Evolutionary conservation across 2,888 invertebrate genomes (phyloP), one percentile per base, ranked within the genome.

Genomic region (Isoperla grammatica): DNA sequence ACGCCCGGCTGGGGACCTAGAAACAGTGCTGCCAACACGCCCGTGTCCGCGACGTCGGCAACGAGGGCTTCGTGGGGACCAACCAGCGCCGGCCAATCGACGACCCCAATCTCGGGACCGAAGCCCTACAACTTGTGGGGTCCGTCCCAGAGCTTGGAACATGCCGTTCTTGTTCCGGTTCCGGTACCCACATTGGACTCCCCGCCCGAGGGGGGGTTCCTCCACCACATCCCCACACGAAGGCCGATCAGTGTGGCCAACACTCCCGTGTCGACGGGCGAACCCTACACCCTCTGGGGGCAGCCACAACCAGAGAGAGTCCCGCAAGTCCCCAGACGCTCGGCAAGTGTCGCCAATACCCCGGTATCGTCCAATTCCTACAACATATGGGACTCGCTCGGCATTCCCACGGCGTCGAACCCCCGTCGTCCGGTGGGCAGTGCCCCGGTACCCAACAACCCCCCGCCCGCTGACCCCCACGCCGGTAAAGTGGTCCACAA

Each of bases 361-460:
- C 49, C 49, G n/a, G 49, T 50, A 13, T 8, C 49, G 13, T 35
- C 49, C 4, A 50, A 50, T 17, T 29, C 49, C 2, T 50, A 50
- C 49, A 50, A 50, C 17, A 50, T 50, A 9, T 50, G 49, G 49
- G 49, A 50, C 49, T 50, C 49, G 3, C 35, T 50, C 29, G 49
- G 29, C 1, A 50, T 50, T n/a, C 49, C 49, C 3, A 50, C 49
- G 23, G 49, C 49, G 29, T 50, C 49, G 2, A 50, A 50, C 17
- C 49, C 49, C 29, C 49, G 49, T 15, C 49, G 35, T 8, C 23
- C 49, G 23, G 17, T 46, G 2, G 15, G 29, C 13, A 29, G 29
- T 2, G 29, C 29, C 29, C 35, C 49, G 5, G 50, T 50, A 15
- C 50, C 53, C 1, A 53, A 15, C 20, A 53, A 53, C 39, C 39